phyloP scores from a whole-genome alignment of 1,140 invertebrate genomes.

The Homalodisca vitripennis region DNA sequence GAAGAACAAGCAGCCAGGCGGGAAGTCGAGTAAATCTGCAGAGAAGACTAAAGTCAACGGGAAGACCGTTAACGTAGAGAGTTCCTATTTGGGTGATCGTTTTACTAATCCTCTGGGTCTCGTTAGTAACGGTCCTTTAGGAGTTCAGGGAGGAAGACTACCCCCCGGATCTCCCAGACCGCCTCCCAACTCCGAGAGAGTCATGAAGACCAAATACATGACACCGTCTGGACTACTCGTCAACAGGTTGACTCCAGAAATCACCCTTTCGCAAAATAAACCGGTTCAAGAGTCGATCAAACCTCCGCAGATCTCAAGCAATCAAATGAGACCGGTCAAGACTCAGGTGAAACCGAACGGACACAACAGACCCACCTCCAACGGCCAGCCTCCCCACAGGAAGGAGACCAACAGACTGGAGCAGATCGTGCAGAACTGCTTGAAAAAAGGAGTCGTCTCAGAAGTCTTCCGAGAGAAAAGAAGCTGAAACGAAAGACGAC shows the following conservation, averaged over 20 bases:
- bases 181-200: conserved; percentile 9
- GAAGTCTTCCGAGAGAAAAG: not conserved
- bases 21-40: not conserved
- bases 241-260: not conserved
- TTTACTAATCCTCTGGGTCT: conserved; percentile 21
- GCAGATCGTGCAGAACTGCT: conserved; percentile 23
- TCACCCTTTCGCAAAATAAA: conserved; percentile 5
- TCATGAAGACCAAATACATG: conserved; percentile 20
- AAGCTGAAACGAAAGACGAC: conserved; percentile 12
- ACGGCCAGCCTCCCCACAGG: conserved; percentile 16
- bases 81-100: not conserved
- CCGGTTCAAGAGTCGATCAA: not conserved
- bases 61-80: not conserved
- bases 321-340: not conserved
- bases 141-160: conserved; percentile 10
- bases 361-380: not conserved
- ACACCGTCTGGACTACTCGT: not conserved
- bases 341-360: conserved; percentile 1
- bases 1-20: not conserved
- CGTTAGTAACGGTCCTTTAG: not conserved
- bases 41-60: conserved; percentile 10
- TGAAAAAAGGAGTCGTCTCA: not conserved
- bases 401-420: conserved; percentile 23
- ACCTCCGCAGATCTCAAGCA: not conserved
- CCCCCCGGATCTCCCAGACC: not conserved